A percentile compares a stretch with the other conserved stretches of the same genome.
Evolutionary conservation across 1,140 invertebrate genomes (phyloP).

Genomic region (Copidosoma floridanum): DNA sequence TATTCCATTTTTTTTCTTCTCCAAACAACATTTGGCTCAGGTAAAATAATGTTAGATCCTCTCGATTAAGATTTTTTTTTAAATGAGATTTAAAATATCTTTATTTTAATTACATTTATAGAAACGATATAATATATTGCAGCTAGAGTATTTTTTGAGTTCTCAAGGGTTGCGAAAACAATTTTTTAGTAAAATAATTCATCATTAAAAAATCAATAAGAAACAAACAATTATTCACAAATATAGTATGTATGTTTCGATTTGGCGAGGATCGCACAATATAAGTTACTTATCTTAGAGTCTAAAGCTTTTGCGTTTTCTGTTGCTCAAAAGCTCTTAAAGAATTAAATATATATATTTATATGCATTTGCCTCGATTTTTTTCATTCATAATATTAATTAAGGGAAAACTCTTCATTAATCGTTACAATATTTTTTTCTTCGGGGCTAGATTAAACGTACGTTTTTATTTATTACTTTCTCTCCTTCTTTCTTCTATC

Average conservation of each 20-base stretch:
- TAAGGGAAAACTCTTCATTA: conserved; percentile 40
- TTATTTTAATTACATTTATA: conserved; percentile 15
- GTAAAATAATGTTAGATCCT: too few relatives aligned
- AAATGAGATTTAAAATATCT: too few relatives aligned
- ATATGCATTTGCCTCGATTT: conserved; percentile 26
- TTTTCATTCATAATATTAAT: conserved; percentile 31
- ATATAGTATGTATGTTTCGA: conserved; percentile 21
- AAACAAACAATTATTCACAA: conserved; percentile 12
- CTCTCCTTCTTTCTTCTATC: conserved; percentile 14
- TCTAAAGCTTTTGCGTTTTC: conserved; percentile 17
- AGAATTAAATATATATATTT: conserved; percentile 21
- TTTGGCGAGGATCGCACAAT: conserved; percentile 16
- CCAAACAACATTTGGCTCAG: conserved; percentile 1
- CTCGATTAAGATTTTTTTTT: too few relatives aligned
- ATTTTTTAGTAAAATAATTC: conserved; percentile 1
- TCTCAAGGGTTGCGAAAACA: too few relatives aligned
- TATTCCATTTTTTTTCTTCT: not conserved
- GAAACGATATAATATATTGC: conserved; percentile 14
- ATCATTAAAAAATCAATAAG: not conserved
- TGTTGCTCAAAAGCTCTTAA: conserved; percentile 11
- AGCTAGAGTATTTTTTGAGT: conserved; percentile 19
- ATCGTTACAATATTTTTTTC: conserved; percentile 2
- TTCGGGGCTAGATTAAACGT: conserved; percentile 19
- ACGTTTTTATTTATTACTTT: conserved; percentile 29
- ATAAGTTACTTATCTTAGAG: conserved; percentile 19